Evolutionary conservation across 2,113 vertebrate genomes (phyloP).

Genomic region (Probosciger aterrimus): DNA sequence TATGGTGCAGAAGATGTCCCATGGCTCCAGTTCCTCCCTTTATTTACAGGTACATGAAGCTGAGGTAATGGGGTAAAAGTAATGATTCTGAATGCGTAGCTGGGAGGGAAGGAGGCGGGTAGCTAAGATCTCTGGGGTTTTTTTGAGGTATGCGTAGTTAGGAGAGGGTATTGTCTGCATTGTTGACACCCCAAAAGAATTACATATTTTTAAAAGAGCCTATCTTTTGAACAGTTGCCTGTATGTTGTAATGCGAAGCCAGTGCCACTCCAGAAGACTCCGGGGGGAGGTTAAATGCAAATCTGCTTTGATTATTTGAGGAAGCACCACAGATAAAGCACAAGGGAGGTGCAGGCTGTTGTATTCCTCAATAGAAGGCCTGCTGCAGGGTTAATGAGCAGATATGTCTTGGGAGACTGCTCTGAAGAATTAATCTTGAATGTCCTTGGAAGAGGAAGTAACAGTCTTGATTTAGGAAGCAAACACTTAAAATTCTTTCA

Average conservation of each 20-base stretch:
- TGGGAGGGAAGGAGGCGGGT: slow-evolving; percentile 33
- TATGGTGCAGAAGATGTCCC: slow-evolving; percentile 94
- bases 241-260: background rate
- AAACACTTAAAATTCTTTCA: background rate
- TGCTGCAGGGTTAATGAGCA: background rate
- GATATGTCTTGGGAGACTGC: background rate
- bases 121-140: background rate
- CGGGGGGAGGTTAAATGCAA: background rate
- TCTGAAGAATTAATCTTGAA: background rate
- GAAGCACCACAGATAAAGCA: background rate
- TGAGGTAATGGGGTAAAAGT: background rate
- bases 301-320: background rate
- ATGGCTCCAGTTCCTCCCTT: slow-evolving; percentile 91
- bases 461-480: background rate
- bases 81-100: background rate
- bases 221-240: background rate
- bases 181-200: background rate
- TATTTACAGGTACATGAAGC: slow-evolving; percentile 87
- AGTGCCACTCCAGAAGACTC: background rate
- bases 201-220: background rate
- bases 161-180: background rate
- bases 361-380: background rate
- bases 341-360: background rate
- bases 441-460: background rate
- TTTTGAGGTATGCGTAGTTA: background rate